Evolutionary conservation across 1,140 invertebrate species (phyloP), one percentile per base, ranked within the genome.

Genomic region (Papilio polyxenes): DNA sequence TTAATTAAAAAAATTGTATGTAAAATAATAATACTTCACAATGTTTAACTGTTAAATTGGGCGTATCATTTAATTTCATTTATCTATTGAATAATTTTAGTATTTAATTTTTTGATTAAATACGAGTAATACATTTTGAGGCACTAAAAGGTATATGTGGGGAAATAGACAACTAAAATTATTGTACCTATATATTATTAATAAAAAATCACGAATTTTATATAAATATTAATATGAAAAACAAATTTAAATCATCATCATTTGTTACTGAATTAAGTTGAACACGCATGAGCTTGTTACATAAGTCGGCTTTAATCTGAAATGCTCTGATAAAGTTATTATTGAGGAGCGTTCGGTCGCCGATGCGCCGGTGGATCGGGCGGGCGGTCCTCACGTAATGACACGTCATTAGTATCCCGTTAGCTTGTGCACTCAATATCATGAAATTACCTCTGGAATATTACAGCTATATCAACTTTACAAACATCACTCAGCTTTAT

Each of bases 331-430:
- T 76, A 76, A 76, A 76, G 75, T 76, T 76, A 75, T 49, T 75
- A 76, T 76, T 76, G 75, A 76, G 75, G 20, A 53, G 75, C 11
- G 48, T 76, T 76, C 49, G 48, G 20, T 76, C n/a, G 11, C 75
- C 51, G 75, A 31, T 78, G 31, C 20, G 20, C 49, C 23, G 49
- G 31, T 62, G 9, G 53, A 78, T 10, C 23, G 51, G 23, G 20
- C 23, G 56, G 51, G 53, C 76, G 76, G 76, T 62, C 76, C 37
- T 79, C 76, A 40, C 37, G 76, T 59, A 40, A 79, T 79, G 76
- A 59, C 76, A 79, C 53, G 51, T 59, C 76, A 79, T 79, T 79
- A 59, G 53, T 79, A 79, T 56, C 76, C 76, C 23, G 51, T 59
- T 77, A 77, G 49, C 75, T 77, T 72, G 23, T 72, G 65, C 65